Evolutionary conservation across 1,140 invertebrate genomes (phyloP), one percentile per base, ranked within the genome.

Genomic region (Drosophila nigromelanica): DNA sequence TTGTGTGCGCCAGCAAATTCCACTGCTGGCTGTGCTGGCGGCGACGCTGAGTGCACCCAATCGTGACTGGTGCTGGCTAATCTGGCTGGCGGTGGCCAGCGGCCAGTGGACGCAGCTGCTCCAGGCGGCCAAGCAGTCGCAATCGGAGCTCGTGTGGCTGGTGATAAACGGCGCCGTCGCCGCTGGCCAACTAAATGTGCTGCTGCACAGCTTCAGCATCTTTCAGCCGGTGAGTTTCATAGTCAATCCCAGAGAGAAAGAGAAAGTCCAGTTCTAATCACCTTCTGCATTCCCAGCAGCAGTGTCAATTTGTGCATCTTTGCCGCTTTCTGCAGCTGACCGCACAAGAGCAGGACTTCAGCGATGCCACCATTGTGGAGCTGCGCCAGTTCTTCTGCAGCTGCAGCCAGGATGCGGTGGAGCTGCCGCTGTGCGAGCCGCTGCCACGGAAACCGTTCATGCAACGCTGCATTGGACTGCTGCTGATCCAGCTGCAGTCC

Each of bases 1-100:
- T 21, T 73, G 81, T 43, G 61, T 92, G 7, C 74, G 80, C 6
- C 71, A 89, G 11, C 62, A 78, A 15, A 48, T 80, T 56, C 94
- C 94, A 0, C 80, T 95, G 15, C 77, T 94, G n/a, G 92, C 93
- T 33, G 90, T 95, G 37, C 80, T 95, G 5, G 94, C 94, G 3
- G 93, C 94, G 5, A 77, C 72, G 2, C 21, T 90, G 0, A 72
- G 62, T 54, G 42, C 40, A 0, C 27, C 62, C n/a, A 90, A 86
- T 63, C 42, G 75, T 0, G 78, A 89, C 14, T 92, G 91, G 51
- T 94, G 93, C 82, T 94, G 94, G 92, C 92, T 94, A 11, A 93
- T 93, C 3, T 95, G 94, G 94, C 83, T 95, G 30, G 60, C 77
- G 1, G 82, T 91, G 12, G 71, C 83, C 21, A 92, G 92, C 24